Conservation (phyloP, 2,797 vertebrate species). For the Aldrovandia affinis region DNA sequence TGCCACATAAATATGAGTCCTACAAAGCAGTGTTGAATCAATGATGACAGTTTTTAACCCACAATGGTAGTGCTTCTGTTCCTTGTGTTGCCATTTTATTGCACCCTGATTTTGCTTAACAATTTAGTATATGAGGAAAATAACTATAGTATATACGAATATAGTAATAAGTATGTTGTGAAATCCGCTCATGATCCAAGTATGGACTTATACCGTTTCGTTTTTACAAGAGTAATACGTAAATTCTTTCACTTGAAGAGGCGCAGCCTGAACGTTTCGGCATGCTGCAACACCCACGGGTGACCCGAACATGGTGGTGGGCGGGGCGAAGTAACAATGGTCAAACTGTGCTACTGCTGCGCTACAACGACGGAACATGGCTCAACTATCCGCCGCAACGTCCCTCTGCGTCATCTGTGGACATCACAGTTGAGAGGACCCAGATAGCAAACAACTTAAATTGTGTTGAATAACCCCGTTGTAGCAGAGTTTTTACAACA, state of each 20-base stretch:
- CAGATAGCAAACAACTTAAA: background rate
- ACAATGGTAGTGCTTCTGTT: background rate
- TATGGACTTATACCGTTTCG: background rate
- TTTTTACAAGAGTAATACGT: background rate
- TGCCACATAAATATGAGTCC: too few relatives aligned
- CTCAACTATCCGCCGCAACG: constrained; percentile 7
- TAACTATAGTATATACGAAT: background rate
- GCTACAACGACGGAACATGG: background rate
- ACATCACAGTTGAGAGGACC: background rate
- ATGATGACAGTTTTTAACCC: too few relatives aligned
- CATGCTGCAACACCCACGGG: constrained; percentile 35
- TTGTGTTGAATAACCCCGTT: constrained; percentile 22
- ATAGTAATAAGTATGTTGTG: background rate
- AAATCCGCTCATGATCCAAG: background rate
- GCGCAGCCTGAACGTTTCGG: constrained; percentile 15
- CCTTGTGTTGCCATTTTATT: background rate
- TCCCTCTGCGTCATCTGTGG: background rate
- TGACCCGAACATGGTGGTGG: constrained; percentile 19
- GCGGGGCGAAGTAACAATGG: constrained; percentile 32
- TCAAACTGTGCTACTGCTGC: background rate
- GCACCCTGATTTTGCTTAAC: background rate
- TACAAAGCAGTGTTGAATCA: too few relatives aligned
- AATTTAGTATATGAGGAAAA: background rate
- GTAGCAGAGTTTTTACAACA: background rate
- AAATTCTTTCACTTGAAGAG: background rate